phyloP scores from a whole-genome alignment of 2,113 vertebrate genomes.

The Gasterosteus nipponicus region DNA sequence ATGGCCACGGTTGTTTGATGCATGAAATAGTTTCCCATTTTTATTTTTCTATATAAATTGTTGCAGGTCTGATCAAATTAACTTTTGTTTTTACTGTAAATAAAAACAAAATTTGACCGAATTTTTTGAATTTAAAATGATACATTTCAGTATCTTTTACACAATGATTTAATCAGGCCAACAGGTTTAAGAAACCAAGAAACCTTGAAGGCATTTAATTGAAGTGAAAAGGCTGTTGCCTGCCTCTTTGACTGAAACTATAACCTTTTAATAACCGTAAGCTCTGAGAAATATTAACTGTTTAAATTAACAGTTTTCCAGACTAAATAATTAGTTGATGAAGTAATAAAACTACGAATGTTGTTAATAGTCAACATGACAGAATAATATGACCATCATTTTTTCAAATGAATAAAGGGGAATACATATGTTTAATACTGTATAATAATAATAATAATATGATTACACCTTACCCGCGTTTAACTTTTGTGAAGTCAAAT shows the following conservation, averaged over 20 bases:
- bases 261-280: not conserved
- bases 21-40: not conserved
- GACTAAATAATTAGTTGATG: not conserved
- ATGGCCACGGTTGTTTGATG: not conserved
- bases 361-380: not conserved
- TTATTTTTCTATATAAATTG: not conserved
- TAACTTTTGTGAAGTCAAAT: conserved; percentile 99
- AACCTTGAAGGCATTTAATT: not conserved
- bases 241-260: too few relatives aligned
- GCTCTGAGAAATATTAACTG: not conserved
- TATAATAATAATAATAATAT: not conserved
- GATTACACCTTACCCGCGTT: conserved; percentile 89
- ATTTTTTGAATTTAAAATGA: not conserved
- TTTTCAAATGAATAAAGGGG: not conserved
- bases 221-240: not conserved
- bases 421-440: not conserved
- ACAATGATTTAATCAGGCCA: not conserved
- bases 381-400: not conserved
- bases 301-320: not conserved
- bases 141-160: not conserved
- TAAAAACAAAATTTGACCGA: too few relatives aligned
- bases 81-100: not conserved
- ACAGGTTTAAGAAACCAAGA: not conserved
- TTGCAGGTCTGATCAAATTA: not conserved
- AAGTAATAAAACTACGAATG: not conserved